Percentiles rank a stretch among this genome's conserved stretches.
phyloP scores from a whole-genome alignment of 2,113 vertebrate genomes.

The Ellobius talpinus region DNA sequence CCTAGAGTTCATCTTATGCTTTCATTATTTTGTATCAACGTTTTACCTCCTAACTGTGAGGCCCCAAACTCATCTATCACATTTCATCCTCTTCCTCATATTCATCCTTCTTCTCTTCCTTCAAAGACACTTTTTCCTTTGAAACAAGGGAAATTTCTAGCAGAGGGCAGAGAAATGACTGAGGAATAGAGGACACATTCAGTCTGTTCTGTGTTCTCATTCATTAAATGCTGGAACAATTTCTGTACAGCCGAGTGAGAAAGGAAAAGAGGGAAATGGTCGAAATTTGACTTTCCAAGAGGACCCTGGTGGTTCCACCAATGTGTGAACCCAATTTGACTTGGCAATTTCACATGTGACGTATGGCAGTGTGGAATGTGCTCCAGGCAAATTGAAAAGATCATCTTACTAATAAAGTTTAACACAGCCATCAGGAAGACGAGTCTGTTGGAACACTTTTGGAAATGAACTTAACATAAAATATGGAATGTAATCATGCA shows the following conservation, averaged over 20 bases:
- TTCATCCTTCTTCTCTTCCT: neutral
- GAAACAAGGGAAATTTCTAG: neutral
- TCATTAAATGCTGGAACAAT: neutral
- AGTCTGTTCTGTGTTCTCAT: neutral
- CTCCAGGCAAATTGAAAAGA: neutral
- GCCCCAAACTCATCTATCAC: neutral
- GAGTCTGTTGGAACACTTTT: neutral
- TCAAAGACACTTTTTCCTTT: neutral
- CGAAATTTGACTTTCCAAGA: neutral
- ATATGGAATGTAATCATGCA: neutral
- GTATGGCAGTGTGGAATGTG: neutral
- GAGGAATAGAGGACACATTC: neutral
- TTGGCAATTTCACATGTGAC: neutral
- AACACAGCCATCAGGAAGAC: neutral
- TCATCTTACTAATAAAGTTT: conserved; percentile 6
- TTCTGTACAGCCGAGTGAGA: neutral
- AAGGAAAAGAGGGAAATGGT: neutral
- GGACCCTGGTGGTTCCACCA: neutral
- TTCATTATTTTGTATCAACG: neutral
- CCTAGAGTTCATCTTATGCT: neutral
- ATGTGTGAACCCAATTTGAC: neutral
- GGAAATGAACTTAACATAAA: conserved; percentile 1
- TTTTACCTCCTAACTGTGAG: neutral
- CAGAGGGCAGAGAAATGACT: neutral
- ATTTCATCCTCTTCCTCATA: neutral